A percentile compares a stretch with the other conserved stretches of the same genome.
These are phyloP conservation scores for Podiceps cristatus DNA, from an alignment of 2,113 vertebrate genomes.

Conservation along the genomic window DNA sequence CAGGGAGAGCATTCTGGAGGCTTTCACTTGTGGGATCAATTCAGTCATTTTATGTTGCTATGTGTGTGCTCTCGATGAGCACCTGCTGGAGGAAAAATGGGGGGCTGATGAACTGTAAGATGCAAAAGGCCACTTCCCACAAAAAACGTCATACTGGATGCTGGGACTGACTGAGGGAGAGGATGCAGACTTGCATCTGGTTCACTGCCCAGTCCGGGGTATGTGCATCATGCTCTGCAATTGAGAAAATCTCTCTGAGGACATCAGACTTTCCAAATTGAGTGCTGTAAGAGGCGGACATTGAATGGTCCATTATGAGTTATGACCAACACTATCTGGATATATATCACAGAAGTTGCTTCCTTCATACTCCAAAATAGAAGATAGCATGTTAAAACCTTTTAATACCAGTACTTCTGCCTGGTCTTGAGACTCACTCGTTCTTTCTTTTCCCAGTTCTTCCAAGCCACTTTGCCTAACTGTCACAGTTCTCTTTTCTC, in stretches of 20 bases:
- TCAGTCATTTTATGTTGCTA: not conserved
- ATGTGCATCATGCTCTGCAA: not conserved
- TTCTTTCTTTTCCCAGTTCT: not conserved
- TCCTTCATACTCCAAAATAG: not conserved
- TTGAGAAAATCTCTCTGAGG: not conserved
- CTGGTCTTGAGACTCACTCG: not conserved
- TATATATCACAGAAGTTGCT: not conserved
- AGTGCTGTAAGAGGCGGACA: not conserved
- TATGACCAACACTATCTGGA: not conserved
- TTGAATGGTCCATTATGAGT: fast-evolving
- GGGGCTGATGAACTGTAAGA: not conserved
- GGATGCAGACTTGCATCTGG: not conserved
- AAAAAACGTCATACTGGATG: not conserved
- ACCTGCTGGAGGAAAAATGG: not conserved
- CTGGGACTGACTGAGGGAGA: not conserved
- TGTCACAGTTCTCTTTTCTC: not conserved
- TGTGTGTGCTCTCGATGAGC: not conserved
- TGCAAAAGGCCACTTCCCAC: not conserved
- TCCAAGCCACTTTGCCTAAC: not conserved
- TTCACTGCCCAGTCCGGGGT: not conserved
- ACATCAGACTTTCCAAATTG: not conserved
- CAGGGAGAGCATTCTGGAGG: not conserved
- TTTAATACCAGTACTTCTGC: not conserved
- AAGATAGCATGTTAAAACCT: not conserved
- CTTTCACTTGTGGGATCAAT: not conserved